Base-by-base conservation (phyloP, 2,888 invertebrate species). In the Mythimna impura region DNA sequence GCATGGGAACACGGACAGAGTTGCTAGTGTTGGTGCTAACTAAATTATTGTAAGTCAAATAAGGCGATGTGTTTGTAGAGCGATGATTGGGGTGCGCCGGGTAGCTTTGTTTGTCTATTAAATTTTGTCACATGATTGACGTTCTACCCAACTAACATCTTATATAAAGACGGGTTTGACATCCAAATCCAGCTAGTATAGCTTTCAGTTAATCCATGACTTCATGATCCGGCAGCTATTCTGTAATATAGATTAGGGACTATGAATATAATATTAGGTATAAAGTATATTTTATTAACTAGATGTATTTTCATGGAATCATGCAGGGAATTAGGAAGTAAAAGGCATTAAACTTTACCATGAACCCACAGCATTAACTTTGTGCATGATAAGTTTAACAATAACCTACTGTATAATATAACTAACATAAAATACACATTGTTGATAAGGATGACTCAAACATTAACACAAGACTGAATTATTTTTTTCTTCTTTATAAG, bases 21-120 rank as follows among this genome's bases (percentile, higher is more conserved):
- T 92, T 88, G 87, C 88, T 89, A 75, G 88, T 91, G 88, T 92
- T 88, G 87, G 89, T 89, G 90, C 91, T 91, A 93, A 93, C 92
- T 91, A 91, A 94, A 94, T 94, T 94, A 93, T 94, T 93, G 91
- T 91, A 91, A 92, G 91, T 92, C 94, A 94, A 94, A 95, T 93
- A 94, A 89, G 93, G 93, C 87, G 88, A 90, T 88, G 88, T 91
- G 91, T 93, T 94, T 92, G 92, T 88, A 77, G 85, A 90, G 82
- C 88, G 80, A 90, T 91, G 91, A 94, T 93, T 92, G 91, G 87
- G 91, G 92, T 89, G 89, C 88, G 84, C 83, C 83, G 88, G 84
- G 78, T 80, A 72, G 87, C 83, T 88, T 85, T 91, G 91, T 93
- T 92, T 91, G 91, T 89, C 89, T 90, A 88, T 89, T 89, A 88